Conservation (phyloP, 2,797 vertebrate species). For the Sorex maritimensis region DNA sequence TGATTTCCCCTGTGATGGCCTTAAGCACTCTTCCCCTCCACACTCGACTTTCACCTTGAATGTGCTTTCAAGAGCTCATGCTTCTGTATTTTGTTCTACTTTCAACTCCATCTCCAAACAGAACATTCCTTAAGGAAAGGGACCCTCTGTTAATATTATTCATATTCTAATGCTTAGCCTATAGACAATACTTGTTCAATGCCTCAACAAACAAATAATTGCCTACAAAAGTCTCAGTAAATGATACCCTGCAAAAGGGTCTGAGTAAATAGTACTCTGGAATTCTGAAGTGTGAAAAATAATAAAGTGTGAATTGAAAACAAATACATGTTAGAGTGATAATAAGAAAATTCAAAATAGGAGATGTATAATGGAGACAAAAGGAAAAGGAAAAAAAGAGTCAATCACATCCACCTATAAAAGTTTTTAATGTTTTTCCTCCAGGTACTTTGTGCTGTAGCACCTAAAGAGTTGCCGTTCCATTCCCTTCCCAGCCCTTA, state of each 20-base stretch:
- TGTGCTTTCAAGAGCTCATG: not conserved
- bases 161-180: constrained; percentile 5
- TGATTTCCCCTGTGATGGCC: not conserved
- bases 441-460: not conserved
- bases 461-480: not conserved
- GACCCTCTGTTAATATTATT: not conserved
- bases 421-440: not conserved
- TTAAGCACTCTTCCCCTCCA: not conserved
- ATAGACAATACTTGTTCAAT: not conserved
- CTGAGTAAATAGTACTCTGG: not conserved
- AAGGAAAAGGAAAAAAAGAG: constrained; percentile 19
- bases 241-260: not conserved
- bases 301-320: constrained; percentile 55
- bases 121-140: not conserved
- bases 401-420: not conserved
- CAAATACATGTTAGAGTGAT: constrained; percentile 14
- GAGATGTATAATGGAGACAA: not conserved
- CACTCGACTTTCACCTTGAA: not conserved
- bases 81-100: constrained; percentile 4
- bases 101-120: not conserved
- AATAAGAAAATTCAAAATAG: constrained; percentile 28
- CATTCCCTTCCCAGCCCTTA: not conserved
- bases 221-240: not conserved
- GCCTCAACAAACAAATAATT: not conserved
- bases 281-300: constrained; percentile 4